Percentiles rank a stretch among this genome's conserved stretches.
These are phyloP conservation scores for Xanthostigma xanthostigma DNA, from an alignment of 2,888 invertebrate species.

Conservation along the genomic window DNA sequence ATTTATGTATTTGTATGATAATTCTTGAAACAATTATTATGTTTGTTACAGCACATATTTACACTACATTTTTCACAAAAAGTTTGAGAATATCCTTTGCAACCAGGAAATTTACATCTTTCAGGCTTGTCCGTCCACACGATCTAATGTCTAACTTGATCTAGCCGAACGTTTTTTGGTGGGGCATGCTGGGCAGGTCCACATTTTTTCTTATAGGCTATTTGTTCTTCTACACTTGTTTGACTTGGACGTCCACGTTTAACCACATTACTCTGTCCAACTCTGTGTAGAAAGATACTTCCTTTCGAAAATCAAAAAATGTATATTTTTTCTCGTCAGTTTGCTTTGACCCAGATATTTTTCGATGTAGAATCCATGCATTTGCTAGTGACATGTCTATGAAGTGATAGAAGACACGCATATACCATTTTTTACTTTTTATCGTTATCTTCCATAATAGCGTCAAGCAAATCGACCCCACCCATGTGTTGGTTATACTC, in stretches of 20 bases:
- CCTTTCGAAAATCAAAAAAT: too few species aligned
- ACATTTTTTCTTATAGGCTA: slow-evolving; percentile 1
- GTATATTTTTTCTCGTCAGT: too few species aligned
- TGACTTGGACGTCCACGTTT: too few species aligned
- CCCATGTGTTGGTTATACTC: slow-evolving; percentile 14
- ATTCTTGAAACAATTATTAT: slow-evolving; percentile 8
- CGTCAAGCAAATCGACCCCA: slow-evolving; percentile 13
- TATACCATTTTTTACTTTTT: slow-evolving; percentile 10
- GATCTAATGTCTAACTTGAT: slow-evolving; percentile 9
- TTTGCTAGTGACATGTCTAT: slow-evolving; percentile 11
- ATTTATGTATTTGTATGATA: background rate
- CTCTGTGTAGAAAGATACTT: too few species aligned
- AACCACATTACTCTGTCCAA: too few species aligned
- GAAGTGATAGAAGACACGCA: slow-evolving; percentile 11
- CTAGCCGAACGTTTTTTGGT: slow-evolving; percentile 7
- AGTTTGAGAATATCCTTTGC: slow-evolving; percentile 7
- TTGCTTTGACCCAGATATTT: background rate
- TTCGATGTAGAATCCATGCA: slow-evolving; percentile 7
- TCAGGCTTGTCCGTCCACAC: slow-evolving; percentile 1
- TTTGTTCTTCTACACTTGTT: too few species aligned
- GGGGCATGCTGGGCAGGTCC: background rate
- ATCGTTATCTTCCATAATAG: slow-evolving; percentile 2
- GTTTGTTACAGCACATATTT: slow-evolving; percentile 5
- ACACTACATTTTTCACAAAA: slow-evolving; percentile 10
- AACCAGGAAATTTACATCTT: slow-evolving; percentile 9